Conservation (phyloP, 2,888 invertebrate genomes). For the Zygothrica quintamaculata region DNA sequence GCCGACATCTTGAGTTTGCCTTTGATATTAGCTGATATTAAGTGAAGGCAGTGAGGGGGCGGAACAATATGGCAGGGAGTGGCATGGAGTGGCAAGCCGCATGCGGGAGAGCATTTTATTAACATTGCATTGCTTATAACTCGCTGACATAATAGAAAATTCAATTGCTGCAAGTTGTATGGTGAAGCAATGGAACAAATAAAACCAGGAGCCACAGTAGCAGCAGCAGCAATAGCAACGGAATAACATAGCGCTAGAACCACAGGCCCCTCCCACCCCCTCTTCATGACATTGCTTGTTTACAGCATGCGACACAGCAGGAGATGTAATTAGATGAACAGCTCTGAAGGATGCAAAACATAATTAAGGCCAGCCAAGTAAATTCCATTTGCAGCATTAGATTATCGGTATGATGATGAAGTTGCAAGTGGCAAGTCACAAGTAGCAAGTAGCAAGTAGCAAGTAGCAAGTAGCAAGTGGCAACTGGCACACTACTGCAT, state of each 20-base stretch:
- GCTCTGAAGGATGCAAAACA: conserved; percentile 65
- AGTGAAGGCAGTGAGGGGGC: neutral
- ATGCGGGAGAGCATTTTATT: conserved; percentile 56
- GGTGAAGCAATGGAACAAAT: conserved; percentile 6
- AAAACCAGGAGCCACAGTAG: neutral
- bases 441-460: neutral
- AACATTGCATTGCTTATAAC: conserved; percentile 76
- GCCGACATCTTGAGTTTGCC: conserved; percentile 58
- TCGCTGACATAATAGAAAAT: conserved; percentile 76
- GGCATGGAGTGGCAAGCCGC: conserved; percentile 12
- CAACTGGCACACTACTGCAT: conserved; percentile 12
- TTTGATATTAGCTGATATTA: conserved; percentile 46
- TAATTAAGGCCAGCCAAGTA: conserved; percentile 65
- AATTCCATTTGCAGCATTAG: conserved; percentile 43
- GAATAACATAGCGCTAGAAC: no score
- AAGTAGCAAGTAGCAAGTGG: neutral
- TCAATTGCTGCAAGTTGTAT: conserved; percentile 70
- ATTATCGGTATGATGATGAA: conserved; percentile 32
- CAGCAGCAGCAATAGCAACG: neutral
- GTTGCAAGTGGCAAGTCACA: conserved; percentile 14
- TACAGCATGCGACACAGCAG: conserved; percentile 34
- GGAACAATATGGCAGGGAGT: neutral
- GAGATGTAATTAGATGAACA: conserved; percentile 74
- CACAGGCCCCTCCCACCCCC: conserved; percentile 1
- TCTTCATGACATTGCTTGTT: conserved; percentile 23